Conservation (phyloP, 2,888 invertebrate species). For the Yponomeuta evonymella region DNA sequence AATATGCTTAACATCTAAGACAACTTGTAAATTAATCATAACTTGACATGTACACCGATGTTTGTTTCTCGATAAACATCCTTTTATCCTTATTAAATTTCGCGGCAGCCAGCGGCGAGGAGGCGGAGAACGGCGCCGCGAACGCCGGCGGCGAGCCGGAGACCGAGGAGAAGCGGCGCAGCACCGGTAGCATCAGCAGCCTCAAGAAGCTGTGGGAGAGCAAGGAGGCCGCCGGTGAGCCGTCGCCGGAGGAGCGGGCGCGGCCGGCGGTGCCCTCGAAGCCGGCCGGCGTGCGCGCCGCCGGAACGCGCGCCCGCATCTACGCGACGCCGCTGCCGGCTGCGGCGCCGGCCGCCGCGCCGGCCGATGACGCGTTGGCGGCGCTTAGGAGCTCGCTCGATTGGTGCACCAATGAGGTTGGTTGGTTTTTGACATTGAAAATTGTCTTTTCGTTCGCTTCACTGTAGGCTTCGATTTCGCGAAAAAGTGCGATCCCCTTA, state of each 20-base stretch:
- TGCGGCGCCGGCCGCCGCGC: slow-evolving; percentile 46
- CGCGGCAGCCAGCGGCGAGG: slow-evolving; percentile 39
- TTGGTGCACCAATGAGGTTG: slow-evolving; percentile 70
- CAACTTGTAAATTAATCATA: too few species aligned
- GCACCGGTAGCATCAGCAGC: slow-evolving; percentile 94
- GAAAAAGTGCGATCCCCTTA: too few species aligned
- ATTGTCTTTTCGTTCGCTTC: too few species aligned
- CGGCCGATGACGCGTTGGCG: slow-evolving; percentile 60
- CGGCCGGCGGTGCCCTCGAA: slow-evolving; percentile 79
- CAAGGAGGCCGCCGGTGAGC: slow-evolving; percentile 74
- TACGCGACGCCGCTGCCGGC: slow-evolving; percentile 85
- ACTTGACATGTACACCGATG: too few species aligned
- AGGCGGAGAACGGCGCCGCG: slow-evolving; percentile 35
- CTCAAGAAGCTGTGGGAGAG: slow-evolving; percentile 95
- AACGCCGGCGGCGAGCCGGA: slow-evolving; percentile 48
- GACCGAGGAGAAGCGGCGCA: slow-evolving; percentile 89
- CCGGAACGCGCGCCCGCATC: slow-evolving; percentile 76
- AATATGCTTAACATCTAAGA: too few species aligned
- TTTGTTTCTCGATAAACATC: too few species aligned
- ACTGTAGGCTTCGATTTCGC: too few species aligned
- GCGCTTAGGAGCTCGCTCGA: slow-evolving; percentile 77
- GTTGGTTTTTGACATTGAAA: background rate
- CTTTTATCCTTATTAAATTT: too few species aligned
- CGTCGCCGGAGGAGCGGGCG: slow-evolving; percentile 46
- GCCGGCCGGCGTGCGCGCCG: slow-evolving; percentile 76